Evolutionary conservation across 2,113 vertebrate species (phyloP), one percentile per base, ranked within the genome.

Genomic region (Pedetes capensis): DNA sequence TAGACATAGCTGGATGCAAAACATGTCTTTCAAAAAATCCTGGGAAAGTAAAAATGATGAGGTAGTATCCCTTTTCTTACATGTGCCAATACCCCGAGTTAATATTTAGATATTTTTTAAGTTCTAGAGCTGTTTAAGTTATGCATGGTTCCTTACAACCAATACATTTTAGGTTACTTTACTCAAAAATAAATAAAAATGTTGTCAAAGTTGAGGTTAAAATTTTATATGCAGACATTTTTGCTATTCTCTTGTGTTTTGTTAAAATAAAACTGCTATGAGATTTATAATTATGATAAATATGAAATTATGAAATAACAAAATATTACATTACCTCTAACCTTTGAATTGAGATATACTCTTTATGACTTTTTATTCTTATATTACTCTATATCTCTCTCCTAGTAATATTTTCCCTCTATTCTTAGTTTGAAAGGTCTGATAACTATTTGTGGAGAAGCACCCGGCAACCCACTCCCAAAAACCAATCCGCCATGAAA

Each of bases 1-100:
- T 3, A 59, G 17, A 96, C 89, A 59, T 89, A 92, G 86, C 51
- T 96, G 49, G 37, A 57, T 97, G 13, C 66, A 96, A 96, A 47
- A 20, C 53, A 2, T 84, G 6, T 82, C 39, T 84, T 78, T 66
- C 4, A 34, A n/a, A 37, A 88, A 80, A 66, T 84, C 47, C 34
- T 81, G 55, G 13, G 39, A 94, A 94, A 29, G 59, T 53, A 61
- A 5, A 75, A 71, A 71, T 72, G 57, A 53, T 59, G 22, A 87
- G 42, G 25, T 44, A 25, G 57, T 79, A 53, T 39, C 23, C 13
- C 71, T 85, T 76, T 25, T 76, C 72, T 87, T 78, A 29, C 22
- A 34, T 51, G 4, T 64, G 47, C 2, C 75, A 55, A 71, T 7
- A 69, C 74, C 91, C 25, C 20, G 6, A 57, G 22, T 57, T 96